A percentile compares a stretch with the other conserved stretches of the same genome.
Conservation (phyloP, 2,113 vertebrate genomes). For the Clupea harengus region DNA sequence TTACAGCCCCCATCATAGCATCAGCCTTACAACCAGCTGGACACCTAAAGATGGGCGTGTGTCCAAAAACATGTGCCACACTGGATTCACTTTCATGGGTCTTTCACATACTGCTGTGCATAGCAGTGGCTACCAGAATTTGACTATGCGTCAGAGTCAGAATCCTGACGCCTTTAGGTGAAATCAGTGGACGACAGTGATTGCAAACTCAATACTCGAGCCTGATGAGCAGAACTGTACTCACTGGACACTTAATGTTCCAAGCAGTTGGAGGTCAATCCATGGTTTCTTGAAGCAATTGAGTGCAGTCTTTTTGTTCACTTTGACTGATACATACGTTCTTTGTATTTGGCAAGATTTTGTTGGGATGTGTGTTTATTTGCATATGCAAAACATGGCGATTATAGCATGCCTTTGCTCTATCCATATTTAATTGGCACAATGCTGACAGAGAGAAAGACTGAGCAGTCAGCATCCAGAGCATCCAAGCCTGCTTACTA, state of each 20-base stretch:
- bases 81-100: background rate
- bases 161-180: too few species aligned
- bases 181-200: too few species aligned
- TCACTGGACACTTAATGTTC: too few species aligned
- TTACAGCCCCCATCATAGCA: background rate
- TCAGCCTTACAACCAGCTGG: background rate
- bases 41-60: too few species aligned
- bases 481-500: background rate
- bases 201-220: too few species aligned
- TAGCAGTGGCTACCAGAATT: background rate
- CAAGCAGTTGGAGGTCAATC: background rate
- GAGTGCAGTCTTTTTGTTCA: background rate
- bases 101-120: background rate
- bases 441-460: background rate
- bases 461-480: background rate
- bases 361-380: background rate
- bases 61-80: too few species aligned
- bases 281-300: background rate
- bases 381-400: background rate
- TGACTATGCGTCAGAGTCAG: too few species aligned
- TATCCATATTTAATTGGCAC: background rate
- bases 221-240: too few species aligned
- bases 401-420: background rate
- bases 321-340: background rate
- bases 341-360: too few species aligned